Evolutionary conservation across 2,888 invertebrate genomes (phyloP), one percentile per base, ranked within the genome.

Genomic region (Phorcus lineatus): DNA sequence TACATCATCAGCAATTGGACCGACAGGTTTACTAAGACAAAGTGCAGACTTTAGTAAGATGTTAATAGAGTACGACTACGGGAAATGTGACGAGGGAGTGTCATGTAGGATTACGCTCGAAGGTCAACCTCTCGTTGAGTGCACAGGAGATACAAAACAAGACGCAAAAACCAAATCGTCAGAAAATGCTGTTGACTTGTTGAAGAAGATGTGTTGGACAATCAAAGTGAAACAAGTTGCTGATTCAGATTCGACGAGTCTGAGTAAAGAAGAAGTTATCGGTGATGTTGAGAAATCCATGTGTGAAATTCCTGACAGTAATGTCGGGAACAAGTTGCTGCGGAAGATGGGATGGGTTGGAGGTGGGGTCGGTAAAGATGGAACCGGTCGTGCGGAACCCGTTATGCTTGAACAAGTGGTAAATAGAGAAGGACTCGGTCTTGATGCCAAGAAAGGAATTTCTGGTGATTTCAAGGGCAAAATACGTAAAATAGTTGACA

Each of bases 291-390:
- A 85, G 47, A 84, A 82, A 80, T 67, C 78, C 24, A 70, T 77
- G 54, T 19, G 52, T 22, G 13, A 36, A 16, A 77, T 55, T 4
- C 55, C 79, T 0, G 92, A 93, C 2, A 93, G 94, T 81, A 95
- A 94, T 86, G 91, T 95, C 70, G 95, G 95, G 13, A 94, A 92
- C 74, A 94, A 94, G 86, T 88, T 96, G 93, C 95, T 96, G 94
- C 93, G 94, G 54, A 93, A 94, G 80, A 96, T 96, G 95, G 96
- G 96, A 0, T 96, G 96, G 96, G 93, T 94, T 4, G 96, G 96
- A 1, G 96, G 96, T 6, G 95, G 95, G 0, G 93, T 96, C 2
- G 96, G 96, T 0, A 93, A 94, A 0, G 93, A 94, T 0, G 93
- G 93, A 0, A 94, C 94, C 74, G 96, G 96, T 0, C 95, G 95